Evolutionary conservation across 2,113 vertebrate genomes (phyloP).

Genomic region (Tetraodon nigroviridis): DNA sequence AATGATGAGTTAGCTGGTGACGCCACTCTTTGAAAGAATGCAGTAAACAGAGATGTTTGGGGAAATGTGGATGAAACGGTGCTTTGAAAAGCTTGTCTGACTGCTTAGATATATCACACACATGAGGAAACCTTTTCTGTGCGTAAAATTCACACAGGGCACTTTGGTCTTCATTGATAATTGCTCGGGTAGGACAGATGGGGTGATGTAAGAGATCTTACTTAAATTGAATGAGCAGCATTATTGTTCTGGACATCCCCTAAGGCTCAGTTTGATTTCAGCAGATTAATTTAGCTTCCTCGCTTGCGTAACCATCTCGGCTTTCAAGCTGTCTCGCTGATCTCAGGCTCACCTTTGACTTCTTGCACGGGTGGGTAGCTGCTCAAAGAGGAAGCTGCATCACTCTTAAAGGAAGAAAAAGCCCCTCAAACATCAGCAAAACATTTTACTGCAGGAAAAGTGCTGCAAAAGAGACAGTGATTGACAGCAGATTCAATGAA

Average conservation of each 20-base stretch:
- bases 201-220: conserved; percentile 65
- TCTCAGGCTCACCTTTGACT: conserved; percentile 63
- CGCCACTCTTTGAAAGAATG: neutral
- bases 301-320: conserved; percentile 61
- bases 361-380: conserved; percentile 59
- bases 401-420: conserved; percentile 18
- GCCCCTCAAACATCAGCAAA: conserved; percentile 42
- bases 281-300: conserved; percentile 67
- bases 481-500: conserved; percentile 19
- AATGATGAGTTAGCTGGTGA: neutral
- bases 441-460: conserved; percentile 25
- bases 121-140: conserved; percentile 40
- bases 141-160: conserved; percentile 15
- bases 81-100: conserved; percentile 10
- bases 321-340: conserved; percentile 58
- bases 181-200: conserved; percentile 39
- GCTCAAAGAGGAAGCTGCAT: conserved; percentile 37
- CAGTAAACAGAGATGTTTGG: conserved; percentile 14
- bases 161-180: conserved; percentile 55
- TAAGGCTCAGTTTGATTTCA: conserved; percentile 63
- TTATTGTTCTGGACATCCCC: conserved; percentile 61
- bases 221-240: conserved; percentile 60
- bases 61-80: conserved; percentile 19
- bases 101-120: conserved; percentile 22
- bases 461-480: neutral